Evolutionary conservation across 2,113 vertebrate genomes (phyloP), one percentile per base, ranked within the genome.

Genomic region (Centropus bengalensis): DNA sequence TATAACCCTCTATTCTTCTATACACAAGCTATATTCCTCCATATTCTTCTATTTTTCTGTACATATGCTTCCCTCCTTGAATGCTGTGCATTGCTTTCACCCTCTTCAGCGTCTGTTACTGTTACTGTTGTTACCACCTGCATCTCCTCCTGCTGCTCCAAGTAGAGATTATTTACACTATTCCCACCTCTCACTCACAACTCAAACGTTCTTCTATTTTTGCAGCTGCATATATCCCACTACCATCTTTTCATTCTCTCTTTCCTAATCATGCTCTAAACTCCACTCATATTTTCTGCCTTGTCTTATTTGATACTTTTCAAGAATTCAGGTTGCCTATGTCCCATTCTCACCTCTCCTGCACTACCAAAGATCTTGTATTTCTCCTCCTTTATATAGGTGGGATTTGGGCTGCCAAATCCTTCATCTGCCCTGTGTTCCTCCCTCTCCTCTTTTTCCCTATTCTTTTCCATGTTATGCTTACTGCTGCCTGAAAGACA

Each of bases 271-370:
- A 17, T 3, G 1, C 3, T 69, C 8, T 21, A 70, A 77, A 70
- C 20, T 36, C 30, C 45, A 15, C 3, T 20, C 18, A 19, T 42
- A 10, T 62, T 74, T 92, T 77, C n/a, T 74, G 16, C 8, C 24
- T 59, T 51, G 8, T 36, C 26, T 16, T 54, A n/a, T 62, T 69
- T 58, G 24, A 54, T 20, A 6, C 5, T 20, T 67, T 86, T 58
- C 24, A 36, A 38, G 14, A 30, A 69, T 54, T 49, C 6, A 21
- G 20, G 20, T 55, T 12, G 26, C 12, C 9, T 62, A 30, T 0
- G 0, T 4, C 4, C 5, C 8, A 24, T 26, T 81, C 8, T 27
- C 9, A 28, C 17, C 9, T 63, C 11, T 2, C 6, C 5, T 5
- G 3, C 42, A 10, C 19, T 45, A 40, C 4, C 19, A 45, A 45